These are phyloP conservation scores for Syndactyla subalaris DNA, from an alignment of 2,797 vertebrate species.

Conservation along the genomic window DNA sequence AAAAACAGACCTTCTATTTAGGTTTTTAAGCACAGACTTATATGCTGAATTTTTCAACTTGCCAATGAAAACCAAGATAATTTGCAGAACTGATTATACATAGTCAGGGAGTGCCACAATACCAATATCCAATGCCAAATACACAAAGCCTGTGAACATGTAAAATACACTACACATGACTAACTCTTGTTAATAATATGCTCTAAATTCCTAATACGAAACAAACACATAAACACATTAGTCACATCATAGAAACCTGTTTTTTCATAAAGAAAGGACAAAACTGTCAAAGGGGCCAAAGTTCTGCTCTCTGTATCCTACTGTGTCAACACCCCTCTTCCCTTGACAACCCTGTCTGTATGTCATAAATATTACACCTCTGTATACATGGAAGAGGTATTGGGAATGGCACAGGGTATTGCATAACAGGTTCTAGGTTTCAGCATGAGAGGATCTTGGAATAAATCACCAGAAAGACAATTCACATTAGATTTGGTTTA, in stretches of 20 bases:
- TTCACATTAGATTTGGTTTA: background rate
- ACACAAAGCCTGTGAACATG: background rate
- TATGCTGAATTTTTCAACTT: background rate
- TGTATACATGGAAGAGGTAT: rapidly evolving
- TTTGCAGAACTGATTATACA: background rate
- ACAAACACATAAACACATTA: background rate
- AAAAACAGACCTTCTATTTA: background rate
- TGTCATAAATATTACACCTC: background rate
- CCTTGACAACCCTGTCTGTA: background rate
- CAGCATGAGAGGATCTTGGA: background rate
- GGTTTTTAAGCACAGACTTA: background rate
- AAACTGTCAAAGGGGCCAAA: background rate
- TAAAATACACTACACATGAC: background rate
- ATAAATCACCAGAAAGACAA: background rate
- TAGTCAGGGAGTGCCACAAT: background rate
- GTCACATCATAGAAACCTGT: background rate
- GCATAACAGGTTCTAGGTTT: background rate
- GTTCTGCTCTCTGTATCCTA: background rate
- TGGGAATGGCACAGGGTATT: background rate
- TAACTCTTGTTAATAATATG: background rate
- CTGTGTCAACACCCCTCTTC: background rate
- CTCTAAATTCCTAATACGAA: background rate
- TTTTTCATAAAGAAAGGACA: background rate
- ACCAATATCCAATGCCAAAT: background rate
- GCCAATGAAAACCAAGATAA: background rate